These are phyloP conservation scores for Drosophila mayaguana DNA, from an alignment of 2,888 invertebrate species.

Conservation along the genomic window DNA sequence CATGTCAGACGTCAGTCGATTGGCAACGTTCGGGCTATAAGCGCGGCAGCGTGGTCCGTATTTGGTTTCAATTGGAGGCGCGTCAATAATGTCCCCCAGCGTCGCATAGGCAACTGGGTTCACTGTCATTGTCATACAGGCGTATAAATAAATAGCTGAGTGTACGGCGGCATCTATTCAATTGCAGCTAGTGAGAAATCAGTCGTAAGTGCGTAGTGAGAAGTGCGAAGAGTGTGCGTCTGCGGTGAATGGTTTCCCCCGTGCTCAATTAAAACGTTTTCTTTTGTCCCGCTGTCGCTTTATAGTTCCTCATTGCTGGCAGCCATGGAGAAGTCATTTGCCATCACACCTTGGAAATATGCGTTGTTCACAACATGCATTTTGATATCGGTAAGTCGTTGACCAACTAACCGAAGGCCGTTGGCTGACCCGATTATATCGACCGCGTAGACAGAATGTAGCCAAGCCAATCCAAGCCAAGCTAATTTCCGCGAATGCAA, in stretches of 20 bases:
- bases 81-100: conserved; percentile 48
- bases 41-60: conserved; percentile 14
- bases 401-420: conserved; percentile 16
- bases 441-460: conserved; percentile 24
- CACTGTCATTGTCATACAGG: conserved; percentile 35
- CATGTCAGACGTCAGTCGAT: conserved; percentile 43
- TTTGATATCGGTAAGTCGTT: conserved; percentile 78
- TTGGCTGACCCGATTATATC: conserved; percentile 24
- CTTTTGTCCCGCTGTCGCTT: not conserved
- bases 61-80: conserved; percentile 26
- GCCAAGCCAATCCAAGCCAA: conserved; percentile 23
- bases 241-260: not conserved
- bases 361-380: conserved; percentile 73
- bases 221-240: not conserved
- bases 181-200: conserved; percentile 30
- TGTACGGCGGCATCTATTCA: conserved; percentile 3
- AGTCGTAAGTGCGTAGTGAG: conserved; percentile 37
- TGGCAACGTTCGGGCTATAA: conserved; percentile 47
- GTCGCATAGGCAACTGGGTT: conserved; percentile 27
- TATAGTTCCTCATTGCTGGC: conserved; percentile 22
- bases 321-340: conserved; percentile 78
- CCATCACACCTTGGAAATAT: conserved; percentile 81
- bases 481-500: conserved; percentile 22
- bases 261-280: not conserved
- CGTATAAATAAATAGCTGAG: conserved; percentile 9